Percentiles rank a stretch among this genome's conserved stretches.
Evolutionary conservation across 2,888 invertebrate species (phyloP).

Genomic region (Encarsia formosa): DNA sequence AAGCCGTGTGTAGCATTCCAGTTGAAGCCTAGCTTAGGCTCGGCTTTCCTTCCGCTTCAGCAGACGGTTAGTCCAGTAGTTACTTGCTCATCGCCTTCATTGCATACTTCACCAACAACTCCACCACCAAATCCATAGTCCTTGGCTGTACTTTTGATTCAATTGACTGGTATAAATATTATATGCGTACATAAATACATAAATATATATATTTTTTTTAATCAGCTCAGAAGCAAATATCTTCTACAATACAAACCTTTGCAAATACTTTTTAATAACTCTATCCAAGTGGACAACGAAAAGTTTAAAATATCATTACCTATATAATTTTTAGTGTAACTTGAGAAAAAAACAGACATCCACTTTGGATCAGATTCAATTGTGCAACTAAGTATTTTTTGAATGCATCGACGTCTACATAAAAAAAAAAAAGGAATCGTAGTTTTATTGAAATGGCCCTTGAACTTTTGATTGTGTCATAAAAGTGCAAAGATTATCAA

Average conservation of each 20-base stretch:
- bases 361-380: constrained; percentile 34
- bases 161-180: constrained; percentile 36
- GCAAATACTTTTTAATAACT: constrained; percentile 17
- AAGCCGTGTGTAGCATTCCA: constrained; percentile 71
- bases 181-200: constrained; percentile 25
- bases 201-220: constrained; percentile 37
- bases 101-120: constrained; percentile 47
- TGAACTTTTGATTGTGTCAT: constrained; percentile 39
- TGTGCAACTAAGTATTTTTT: constrained; percentile 37
- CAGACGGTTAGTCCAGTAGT: constrained; percentile 48
- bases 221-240: constrained; percentile 40
- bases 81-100: constrained; percentile 45
- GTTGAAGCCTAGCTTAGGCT: constrained; percentile 73
- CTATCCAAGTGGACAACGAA: constrained; percentile 25
- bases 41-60: constrained; percentile 74
- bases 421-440: constrained; percentile 22
- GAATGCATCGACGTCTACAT: constrained; percentile 32
- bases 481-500: constrained; percentile 34
- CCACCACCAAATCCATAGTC: constrained; percentile 51
- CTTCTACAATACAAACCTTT: constrained; percentile 31
- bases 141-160: constrained; percentile 38
- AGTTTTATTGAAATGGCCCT: constrained; percentile 33
- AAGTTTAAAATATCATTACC: no score
- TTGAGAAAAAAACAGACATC: constrained; percentile 25
- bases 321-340: constrained; percentile 35